Base-by-base conservation (phyloP, 2,888 invertebrate genomes). In the Didymodactylos carnosus region DNA sequence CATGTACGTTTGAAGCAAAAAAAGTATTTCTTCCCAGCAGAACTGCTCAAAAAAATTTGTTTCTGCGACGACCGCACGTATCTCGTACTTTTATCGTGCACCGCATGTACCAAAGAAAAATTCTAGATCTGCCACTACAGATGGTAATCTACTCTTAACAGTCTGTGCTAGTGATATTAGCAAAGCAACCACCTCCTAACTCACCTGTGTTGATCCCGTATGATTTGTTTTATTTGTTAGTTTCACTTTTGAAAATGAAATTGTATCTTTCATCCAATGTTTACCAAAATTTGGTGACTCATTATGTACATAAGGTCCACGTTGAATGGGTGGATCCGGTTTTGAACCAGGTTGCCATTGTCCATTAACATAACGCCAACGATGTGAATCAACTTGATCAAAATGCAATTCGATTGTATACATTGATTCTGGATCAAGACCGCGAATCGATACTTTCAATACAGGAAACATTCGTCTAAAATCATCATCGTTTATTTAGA, bases 321-420 rank as follows among this genome's bases (percentile, higher is more conserved):
- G 91, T 0, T 91, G 89, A 0, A 92, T 92, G 0, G 93, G 90
- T 0, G 92, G 90, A 85, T 95, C 94, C 0, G 94, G 93, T 84
- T 94, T 94, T 1, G 94, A 94, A 39, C 84, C 94, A 0, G 93
- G 91, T 0, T 93, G 92, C 94, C 94, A 88, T 86, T 94, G 94
- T 0, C 94, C 94, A 81, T 94, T 94, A 39, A 94, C 93, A 84
- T 94, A 94, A 84, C 94, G 94, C 94, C 94, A 94, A 83, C 88
- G 88, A 85, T 94, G 92, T 13, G 89, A 89, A 74, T 83, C 82
- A 27, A 82, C 81, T 75, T 81, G 81, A 4, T 79, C 79, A 74
- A 83, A 82, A 77, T 83, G 82, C 72, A 83, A 77, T 43, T 81
- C 77, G 5, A 83, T 76, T 8, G 82, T 80, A 78, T 83, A 83